Base-by-base conservation (phyloP, 2,113 vertebrate species). In the Corythoichthys intestinalis region DNA sequence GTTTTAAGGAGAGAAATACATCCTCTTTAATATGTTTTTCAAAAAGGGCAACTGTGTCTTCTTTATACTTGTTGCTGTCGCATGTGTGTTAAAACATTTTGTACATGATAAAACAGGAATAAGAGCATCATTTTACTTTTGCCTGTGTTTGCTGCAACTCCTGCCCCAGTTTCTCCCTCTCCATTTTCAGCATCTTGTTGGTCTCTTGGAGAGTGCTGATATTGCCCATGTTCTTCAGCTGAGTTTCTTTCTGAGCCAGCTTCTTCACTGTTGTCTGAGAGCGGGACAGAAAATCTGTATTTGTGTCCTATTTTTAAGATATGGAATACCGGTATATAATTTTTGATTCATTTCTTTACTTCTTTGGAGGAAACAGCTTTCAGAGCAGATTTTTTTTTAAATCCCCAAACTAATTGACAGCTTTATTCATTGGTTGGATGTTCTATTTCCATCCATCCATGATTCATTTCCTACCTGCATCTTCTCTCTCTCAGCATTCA, bases 181-280 rank as follows among this genome's bases (percentile, higher is more conserved):
- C 96, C 69, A 94, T 92, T 75, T 94, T 92, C 38, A 98, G 83
- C 89, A 95, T 93, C 78, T 91, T 94, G 83, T 93, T 97, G 53
- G 92, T 94, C 86, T 98, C 96, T 83, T 96, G 93, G 34, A 99
- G 89, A 15, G 94, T 87, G 0, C 89, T 88, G 91, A 98, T 91
- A 3, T 91, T 95, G 80, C 96, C 94, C 0, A 95, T 94, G 85
- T 95, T 98, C 82, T 97, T 98, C 94, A 99, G 94, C 72, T 96
- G 89, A 63, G 96, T 95, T 72, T 98, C 96, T 65, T 98, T 96
- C 66, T 96, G 95, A 3, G 93, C 90, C 88, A 98, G 87, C 11
- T 94, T 96, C 91, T 94, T 98, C 14, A 89, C 87, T 70, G 94
- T 95, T 58, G 92, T 91, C 97, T 99, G 79, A 70, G 1, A 39